A percentile compares a stretch with the other conserved stretches of the same genome.
phyloP scores from a whole-genome alignment of 1,140 invertebrate species.

The Mylabris phalerata region DNA sequence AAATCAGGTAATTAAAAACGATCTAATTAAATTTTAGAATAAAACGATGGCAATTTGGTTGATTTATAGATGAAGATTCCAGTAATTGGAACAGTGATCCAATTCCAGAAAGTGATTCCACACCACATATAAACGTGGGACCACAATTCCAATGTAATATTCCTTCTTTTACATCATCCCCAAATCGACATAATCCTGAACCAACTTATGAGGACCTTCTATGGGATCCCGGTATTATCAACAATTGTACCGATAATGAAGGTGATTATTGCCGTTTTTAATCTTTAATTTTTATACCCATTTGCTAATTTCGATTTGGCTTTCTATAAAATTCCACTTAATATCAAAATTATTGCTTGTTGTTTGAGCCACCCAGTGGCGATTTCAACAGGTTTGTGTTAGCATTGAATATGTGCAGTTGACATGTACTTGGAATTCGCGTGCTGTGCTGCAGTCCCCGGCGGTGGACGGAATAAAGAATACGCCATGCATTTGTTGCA shows the following conservation, averaged over 20 bases:
- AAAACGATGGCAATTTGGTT: neutral
- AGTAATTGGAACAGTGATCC: constrained; percentile 34
- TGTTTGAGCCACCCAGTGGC: constrained; percentile 19
- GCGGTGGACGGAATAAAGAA: constrained; percentile 89
- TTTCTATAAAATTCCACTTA: neutral
- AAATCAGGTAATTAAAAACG: constrained; percentile 24
- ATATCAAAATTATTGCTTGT: constrained; percentile 9
- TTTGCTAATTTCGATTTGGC: neutral
- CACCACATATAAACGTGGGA: constrained; percentile 83
- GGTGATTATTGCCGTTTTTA: constrained; percentile 44
- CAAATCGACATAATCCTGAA: constrained; percentile 40
- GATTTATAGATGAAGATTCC: constrained; percentile 26
- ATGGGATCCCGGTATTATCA: constrained; percentile 74
- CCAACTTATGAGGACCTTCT: constrained; percentile 63
- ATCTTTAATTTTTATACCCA: neutral
- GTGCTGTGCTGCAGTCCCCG: constrained; percentile 82
- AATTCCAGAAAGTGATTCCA: constrained; percentile 47
- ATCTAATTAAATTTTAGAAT: neutral
- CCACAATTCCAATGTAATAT: constrained; percentile 80
- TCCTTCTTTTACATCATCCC: constrained; percentile 30
- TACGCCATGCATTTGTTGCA: constrained; percentile 87
- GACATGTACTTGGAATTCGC: constrained; percentile 88
- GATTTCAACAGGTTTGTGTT: constrained; percentile 23
- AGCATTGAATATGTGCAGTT: constrained; percentile 48
- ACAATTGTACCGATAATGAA: constrained; percentile 66